Evolutionary conservation across 2,113 vertebrate species (phyloP), one percentile per base, ranked within the genome.

Genomic region (Heterotis niloticus): DNA sequence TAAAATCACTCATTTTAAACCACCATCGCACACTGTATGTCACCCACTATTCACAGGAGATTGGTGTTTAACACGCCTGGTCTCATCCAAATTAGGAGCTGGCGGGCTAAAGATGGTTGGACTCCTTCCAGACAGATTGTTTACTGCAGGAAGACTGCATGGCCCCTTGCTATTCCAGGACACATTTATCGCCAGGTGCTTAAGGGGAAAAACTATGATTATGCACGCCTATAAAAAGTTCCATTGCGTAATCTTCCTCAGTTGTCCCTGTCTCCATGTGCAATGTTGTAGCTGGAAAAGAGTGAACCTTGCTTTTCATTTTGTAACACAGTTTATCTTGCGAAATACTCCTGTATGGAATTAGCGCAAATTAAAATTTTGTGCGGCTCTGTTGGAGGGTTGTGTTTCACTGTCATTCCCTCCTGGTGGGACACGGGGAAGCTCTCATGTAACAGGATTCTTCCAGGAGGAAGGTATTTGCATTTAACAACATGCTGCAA

Each of bases 131-230:
- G n/a, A 72, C 70, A 54, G 51, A 72, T 72, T 23, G 18, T 54
- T 56, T 34, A 72, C 70, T 54, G 17, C 70, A 72, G 70, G 52
- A 62, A 62, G 59, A 62, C 59, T 62, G 59, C 20, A 14, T 54
- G 70, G 34, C 70, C 52, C 70, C 70, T 72, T 72, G 70, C 70
- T 72, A 72, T 72, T 72, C 51, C 70, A 18, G 70, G 70, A 72
- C 70, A 14, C 70, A 51, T 54, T 54, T 44, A 34, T 54, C 23
- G 34, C 70, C 23, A 72, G 51, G 70, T 52, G 70, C 34, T 72
- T 44, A 44, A 44, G 7, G 34, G 34, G 34, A 44, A 44, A 7
- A 44, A 44, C 34, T 44, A 44, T 44, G 34, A 44, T 44, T 44
- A 44, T 44, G 34, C 34, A 2, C 34, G 2, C 7, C 34, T 7